Conservation (phyloP, 2,797 vertebrate genomes). For the Monodelphis domestica region DNA sequence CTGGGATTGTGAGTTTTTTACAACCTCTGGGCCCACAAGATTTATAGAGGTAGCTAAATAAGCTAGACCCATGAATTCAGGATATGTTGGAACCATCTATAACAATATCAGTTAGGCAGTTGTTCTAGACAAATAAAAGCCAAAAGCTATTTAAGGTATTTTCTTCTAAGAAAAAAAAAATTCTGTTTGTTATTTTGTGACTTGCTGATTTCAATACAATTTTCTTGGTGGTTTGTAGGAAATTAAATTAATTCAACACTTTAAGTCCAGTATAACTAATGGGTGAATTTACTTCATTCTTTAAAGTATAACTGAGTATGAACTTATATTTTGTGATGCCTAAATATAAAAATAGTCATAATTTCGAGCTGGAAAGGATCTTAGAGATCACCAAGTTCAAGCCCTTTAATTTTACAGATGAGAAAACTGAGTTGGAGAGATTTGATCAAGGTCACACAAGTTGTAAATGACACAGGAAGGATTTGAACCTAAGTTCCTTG, state of each 20-base stretch:
- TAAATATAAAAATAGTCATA: constrained; percentile 55
- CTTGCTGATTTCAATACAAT: constrained; percentile 9
- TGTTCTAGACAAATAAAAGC: background rate
- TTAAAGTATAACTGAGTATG: constrained; percentile 56
- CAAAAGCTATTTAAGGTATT: background rate
- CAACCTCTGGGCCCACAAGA: background rate
- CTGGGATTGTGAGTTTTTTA: background rate
- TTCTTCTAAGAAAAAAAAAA: background rate
- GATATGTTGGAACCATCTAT: background rate
- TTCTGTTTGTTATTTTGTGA: background rate
- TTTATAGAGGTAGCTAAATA: background rate
- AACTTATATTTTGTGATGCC: constrained; percentile 60
- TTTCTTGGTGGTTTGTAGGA: constrained; percentile 14
- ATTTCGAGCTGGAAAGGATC: background rate
- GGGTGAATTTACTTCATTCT: constrained; percentile 58
- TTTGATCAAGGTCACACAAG: background rate
- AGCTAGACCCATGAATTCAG: background rate
- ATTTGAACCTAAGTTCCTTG: background rate
- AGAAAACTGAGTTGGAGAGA: background rate
- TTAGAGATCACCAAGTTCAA: background rate
- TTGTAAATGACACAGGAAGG: background rate
- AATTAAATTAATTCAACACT: constrained; percentile 36
- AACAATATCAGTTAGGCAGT: background rate
- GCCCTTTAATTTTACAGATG: background rate
- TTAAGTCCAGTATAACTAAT: constrained; percentile 48